These are phyloP conservation scores for Zoanthus sansibaricus DNA, from an alignment of 92 coral and sea anemone genomes.

Conservation along the genomic window DNA sequence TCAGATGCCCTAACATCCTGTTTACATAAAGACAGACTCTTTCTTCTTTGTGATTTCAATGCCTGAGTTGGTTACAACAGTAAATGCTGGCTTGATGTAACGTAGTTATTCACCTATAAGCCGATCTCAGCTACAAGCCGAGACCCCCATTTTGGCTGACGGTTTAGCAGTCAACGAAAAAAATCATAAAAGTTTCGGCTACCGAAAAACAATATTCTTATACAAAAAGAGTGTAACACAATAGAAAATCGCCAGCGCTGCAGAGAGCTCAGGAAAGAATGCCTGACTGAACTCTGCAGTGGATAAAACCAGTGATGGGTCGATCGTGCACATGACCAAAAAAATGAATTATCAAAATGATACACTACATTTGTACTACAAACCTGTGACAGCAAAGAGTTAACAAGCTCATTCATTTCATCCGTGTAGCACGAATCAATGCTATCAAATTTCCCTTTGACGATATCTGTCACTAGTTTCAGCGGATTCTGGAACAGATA, in stretches of 20 bases:
- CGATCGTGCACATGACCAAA: not conserved
- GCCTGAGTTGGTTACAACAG: not conserved
- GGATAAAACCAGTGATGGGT: not conserved
- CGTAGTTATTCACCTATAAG: too few relatives aligned
- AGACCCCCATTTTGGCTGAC: too few relatives aligned
- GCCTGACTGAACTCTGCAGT: not conserved
- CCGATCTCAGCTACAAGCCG: too few relatives aligned
- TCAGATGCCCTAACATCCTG: not conserved
- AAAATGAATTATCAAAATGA: not conserved
- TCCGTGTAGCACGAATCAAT: constrained; percentile 81
- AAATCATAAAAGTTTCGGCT: too few relatives aligned
- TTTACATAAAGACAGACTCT: not conserved
- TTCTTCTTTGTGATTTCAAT: not conserved
- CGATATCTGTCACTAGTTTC: constrained; percentile 94
- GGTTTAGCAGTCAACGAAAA: too few relatives aligned
- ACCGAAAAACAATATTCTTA: too few relatives aligned
- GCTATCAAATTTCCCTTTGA: constrained; percentile 89
- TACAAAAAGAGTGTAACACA: not conserved
- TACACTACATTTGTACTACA: not conserved
- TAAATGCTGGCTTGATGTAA: not conserved
- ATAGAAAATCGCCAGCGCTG: not conserved
- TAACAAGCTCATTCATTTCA: constrained; percentile 83
- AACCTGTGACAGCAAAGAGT: constrained; percentile 80
- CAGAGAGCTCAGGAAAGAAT: not conserved
- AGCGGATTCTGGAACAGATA: constrained; percentile 80